Base-by-base conservation (phyloP, 1,140 invertebrate species). In the Cydia splendana region DNA sequence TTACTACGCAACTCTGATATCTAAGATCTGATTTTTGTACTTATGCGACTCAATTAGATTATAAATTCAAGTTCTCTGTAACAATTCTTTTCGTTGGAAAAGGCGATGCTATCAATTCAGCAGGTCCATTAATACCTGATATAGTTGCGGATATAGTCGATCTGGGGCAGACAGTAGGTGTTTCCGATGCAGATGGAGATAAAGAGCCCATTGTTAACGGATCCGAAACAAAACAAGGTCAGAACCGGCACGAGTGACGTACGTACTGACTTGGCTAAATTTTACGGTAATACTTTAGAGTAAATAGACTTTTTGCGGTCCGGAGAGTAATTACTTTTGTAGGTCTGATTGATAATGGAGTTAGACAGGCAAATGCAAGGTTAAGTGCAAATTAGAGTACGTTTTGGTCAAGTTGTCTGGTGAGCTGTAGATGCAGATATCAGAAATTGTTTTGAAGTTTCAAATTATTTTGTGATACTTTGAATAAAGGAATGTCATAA, bases 161-260 rank as follows among this genome's bases (percentile, higher is more conserved):
- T 38, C 34, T 71, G 67, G 67, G 67, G 30, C 67, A 71, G 67
- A 42, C 67, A 71, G 67, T 38, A 38, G 67, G 30, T 38, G 67
- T 38, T 62, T 24, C 28, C 30, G 67, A 71, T 71, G 67, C n/a
- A 34, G 65, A 69, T 69, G 65, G 6, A 38, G 67, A 71, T 71
- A 71, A 71, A 18, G 67, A 45, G 30, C 6, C 15, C 30, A 71
- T 71, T 71, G 67, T 71, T 38, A 62, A 38, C 67, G 67, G 67
- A 62, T 62, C 20, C 57, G 57, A 62, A 53, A 62, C 65, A 38
- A 67, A 71, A 38, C 67, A 71, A 71, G 67, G 67, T 71, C 67
- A 71, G 65, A 30, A n/a, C 65, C 28, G 30, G 65, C 67, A 38
- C 67, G 67, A 38, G 24, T 34, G 30, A 38, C 67, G 30, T 4